phyloP scores from a whole-genome alignment of 2,888 invertebrate genomes.

The Tridacna crocea region DNA sequence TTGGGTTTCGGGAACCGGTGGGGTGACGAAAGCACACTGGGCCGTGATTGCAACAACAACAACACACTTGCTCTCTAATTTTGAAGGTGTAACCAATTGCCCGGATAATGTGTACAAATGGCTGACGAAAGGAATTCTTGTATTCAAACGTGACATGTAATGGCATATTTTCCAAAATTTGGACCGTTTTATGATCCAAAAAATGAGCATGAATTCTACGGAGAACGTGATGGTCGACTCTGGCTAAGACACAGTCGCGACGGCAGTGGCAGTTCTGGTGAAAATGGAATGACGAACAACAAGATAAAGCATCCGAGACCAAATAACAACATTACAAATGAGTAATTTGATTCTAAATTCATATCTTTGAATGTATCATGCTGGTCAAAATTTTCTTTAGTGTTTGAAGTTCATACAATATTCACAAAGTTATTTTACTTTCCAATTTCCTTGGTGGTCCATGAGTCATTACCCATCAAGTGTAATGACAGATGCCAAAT shows the following conservation, averaged over 20 bases:
- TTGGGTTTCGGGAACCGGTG: no score
- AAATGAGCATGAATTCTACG: conserved; percentile 69
- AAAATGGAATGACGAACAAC: conserved; percentile 4
- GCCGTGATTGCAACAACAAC: not conserved
- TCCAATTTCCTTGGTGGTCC: no score
- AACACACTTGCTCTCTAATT: not conserved
- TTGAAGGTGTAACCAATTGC: conserved; percentile 19
- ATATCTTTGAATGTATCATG: no score
- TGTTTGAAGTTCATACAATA: no score
- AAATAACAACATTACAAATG: not conserved
- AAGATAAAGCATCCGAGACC: not conserved
- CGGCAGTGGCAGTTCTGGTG: not conserved
- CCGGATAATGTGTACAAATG: conserved; percentile 63
- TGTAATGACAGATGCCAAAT: no score
- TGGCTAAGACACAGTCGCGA: conserved; percentile 44
- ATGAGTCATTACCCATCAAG: no score
- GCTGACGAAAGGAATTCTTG: conserved; percentile 28
- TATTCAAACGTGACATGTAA: conserved; percentile 26
- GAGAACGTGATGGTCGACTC: conserved; percentile 64
- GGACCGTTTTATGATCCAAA: conserved; percentile 71
- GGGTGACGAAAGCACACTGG: not conserved
- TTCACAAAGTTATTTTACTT: no score
- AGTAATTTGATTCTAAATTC: not conserved
- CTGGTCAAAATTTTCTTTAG: no score
- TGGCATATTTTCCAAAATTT: conserved; percentile 69